phyloP scores from a whole-genome alignment of 2,113 vertebrate species.

The Pundamilia nyererei region DNA sequence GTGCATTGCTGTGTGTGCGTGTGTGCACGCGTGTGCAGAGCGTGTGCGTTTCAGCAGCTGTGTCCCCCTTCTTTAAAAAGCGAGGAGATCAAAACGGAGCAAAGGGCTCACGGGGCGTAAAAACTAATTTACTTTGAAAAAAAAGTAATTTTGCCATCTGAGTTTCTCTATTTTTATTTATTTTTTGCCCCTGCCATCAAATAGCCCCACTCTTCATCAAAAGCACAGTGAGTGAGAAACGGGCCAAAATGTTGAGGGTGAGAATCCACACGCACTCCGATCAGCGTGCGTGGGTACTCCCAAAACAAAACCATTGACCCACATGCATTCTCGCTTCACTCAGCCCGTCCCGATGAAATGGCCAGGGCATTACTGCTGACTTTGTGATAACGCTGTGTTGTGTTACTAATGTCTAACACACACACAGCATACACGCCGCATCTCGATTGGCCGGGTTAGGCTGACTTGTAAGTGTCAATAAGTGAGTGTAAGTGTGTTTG shows the following conservation, averaged over 20 bases:
- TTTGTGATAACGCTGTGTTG: slow-evolving; percentile 63
- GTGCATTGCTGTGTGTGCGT: slow-evolving; percentile 5
- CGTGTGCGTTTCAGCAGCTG: slow-evolving; percentile 34
- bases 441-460: neutral
- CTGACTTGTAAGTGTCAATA: slow-evolving; percentile 17
- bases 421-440: neutral
- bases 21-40: neutral
- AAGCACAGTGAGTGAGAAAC: slow-evolving; percentile 46
- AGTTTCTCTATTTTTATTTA: neutral
- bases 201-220: slow-evolving; percentile 24
- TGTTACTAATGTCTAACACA: neutral
- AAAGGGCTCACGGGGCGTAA: slow-evolving; percentile 49
- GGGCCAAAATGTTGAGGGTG: slow-evolving; percentile 2
- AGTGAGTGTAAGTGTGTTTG: slow-evolving; percentile 20
- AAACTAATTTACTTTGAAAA: slow-evolving; percentile 48
- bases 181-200: neutral
- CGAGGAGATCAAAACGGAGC: slow-evolving; percentile 33
- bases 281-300: neutral
- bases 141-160: slow-evolving; percentile 32
- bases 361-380: slow-evolving; percentile 62
- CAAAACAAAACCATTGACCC: slow-evolving; percentile 39
- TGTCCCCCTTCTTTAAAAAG: slow-evolving; percentile 33
- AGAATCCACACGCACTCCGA: neutral
- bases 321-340: slow-evolving; percentile 15
- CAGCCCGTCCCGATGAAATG: slow-evolving; percentile 53